Base-by-base conservation (phyloP, 2,113 vertebrate species). In the Piprites chloris region DNA sequence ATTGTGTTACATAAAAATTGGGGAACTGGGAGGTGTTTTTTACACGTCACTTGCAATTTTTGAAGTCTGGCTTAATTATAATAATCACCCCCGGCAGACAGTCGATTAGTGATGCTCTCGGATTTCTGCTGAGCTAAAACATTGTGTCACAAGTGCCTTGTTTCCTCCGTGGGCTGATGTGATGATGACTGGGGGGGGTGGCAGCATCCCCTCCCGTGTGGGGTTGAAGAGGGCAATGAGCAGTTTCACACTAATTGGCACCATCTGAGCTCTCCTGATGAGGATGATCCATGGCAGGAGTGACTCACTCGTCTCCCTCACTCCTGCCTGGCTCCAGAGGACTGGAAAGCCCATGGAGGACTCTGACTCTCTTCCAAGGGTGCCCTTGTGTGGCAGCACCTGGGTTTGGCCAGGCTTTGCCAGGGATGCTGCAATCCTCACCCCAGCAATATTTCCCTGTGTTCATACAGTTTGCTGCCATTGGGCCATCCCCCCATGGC, bases 1-100 rank as follows among this genome's bases (percentile, higher is more conserved):
- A 1, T 1, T 3, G 0, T 7, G 6, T 73, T 66, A 0, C 0
- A 16, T 26, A 59, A 30, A n/a, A 87, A 5, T 0, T 4, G 17
- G 42, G 82, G 37, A 32, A 18, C 53, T 5, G 62, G 65, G 44
- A 46, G 58, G 12, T 2, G 73, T 20, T 89, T 89, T 95, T 81
- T 7, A 27, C 63, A 4, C 0, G 61, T 55, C 65, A 23, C 63
- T 89, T 19, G 87, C 32, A 5, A 17, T 86, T 91, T 37, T 74
- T 53, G 53, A 56, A 69, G 39, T 6, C 67, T 63, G 80, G 3
- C 69, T 87, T 96, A 76, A 97, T 95, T 62, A 81, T 6, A 82
- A 87, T 46, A 56, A 95, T 89, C 89, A 23, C 49, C 81, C 89
- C 42, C 85, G 41, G 22, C 93, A 85, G 73, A 5, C 84, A 84